A percentile compares a stretch with the other conserved stretches of the same genome.
Evolutionary conservation across 2,888 invertebrate species (phyloP).

Genomic region (Tanytarsus gracilentus): DNA sequence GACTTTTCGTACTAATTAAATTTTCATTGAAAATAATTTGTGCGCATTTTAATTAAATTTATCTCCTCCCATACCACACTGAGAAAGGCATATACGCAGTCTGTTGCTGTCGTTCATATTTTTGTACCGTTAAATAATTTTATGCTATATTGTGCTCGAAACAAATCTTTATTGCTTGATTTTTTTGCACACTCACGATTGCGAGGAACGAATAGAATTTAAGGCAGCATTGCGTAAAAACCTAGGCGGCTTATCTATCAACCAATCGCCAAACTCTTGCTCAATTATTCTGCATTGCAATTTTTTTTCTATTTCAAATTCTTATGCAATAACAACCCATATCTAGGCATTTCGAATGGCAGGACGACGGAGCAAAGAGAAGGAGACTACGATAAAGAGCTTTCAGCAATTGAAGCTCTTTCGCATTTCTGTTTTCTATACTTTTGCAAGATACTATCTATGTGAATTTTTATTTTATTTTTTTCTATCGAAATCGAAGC

Average conservation of each 20-base stretch:
- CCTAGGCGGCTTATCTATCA: slow-evolving; percentile 10
- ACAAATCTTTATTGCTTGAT: not conserved
- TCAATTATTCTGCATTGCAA: slow-evolving; percentile 16
- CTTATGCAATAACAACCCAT: no score
- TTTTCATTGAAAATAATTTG: not conserved
- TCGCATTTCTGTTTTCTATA: not conserved
- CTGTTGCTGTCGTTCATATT: no score
- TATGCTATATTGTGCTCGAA: not conserved
- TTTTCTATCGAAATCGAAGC: not conserved
- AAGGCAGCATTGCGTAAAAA: slow-evolving; percentile 12
- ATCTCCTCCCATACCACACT: no score
- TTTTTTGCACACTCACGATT: no score
- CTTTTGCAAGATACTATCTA: no score
- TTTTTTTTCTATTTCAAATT: slow-evolving; percentile 1
- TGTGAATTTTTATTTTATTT: not conserved
- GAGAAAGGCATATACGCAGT: no score
- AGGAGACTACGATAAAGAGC: slow-evolving; percentile 10
- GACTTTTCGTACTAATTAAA: slow-evolving; percentile 11
- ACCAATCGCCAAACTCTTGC: slow-evolving; percentile 22
- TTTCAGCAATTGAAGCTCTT: slow-evolving; percentile 8
- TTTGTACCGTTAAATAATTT: not conserved
- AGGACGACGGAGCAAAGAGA: not conserved
- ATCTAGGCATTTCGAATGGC: not conserved
- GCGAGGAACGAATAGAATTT: slow-evolving; percentile 5
- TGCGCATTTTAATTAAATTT: no score